Evolutionary conservation across 1,140 invertebrate genomes (phyloP).

Genomic region (Neuroterus valhalla): DNA sequence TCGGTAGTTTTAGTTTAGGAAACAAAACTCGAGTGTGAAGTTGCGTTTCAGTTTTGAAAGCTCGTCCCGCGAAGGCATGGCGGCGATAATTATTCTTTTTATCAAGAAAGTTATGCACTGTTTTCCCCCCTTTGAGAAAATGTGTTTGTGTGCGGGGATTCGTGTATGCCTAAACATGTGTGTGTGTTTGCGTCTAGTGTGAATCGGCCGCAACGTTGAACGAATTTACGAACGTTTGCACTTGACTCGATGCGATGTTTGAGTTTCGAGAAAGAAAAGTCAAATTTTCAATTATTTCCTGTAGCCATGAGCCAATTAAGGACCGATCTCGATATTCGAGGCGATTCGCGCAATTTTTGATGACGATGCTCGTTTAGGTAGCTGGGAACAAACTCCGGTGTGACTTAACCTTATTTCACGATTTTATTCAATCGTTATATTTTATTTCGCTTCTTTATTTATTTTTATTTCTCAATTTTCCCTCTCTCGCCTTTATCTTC

Average conservation of each 20-base stretch:
- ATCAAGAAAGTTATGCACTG: constrained; percentile 30
- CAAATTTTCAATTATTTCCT: neutral
- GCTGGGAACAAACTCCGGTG: neutral
- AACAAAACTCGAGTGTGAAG: neutral
- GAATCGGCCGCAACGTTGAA: constrained; percentile 25
- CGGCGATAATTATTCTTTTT: constrained; percentile 27
- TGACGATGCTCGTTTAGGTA: neutral
- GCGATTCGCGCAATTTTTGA: neutral
- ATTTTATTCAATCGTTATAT: neutral
- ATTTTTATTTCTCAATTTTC: too few species aligned
- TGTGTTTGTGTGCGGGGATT: neutral
- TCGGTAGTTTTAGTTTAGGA: neutral
- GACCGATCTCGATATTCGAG: neutral
- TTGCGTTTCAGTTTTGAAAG: constrained; percentile 19
- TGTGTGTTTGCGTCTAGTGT: constrained; percentile 3
- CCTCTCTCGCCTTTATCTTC: too few species aligned
- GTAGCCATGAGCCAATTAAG: neutral
- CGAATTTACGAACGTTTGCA: constrained; percentile 19
- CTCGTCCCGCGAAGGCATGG: constrained; percentile 29
- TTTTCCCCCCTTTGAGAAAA: constrained; percentile 13
- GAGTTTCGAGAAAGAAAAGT: neutral
- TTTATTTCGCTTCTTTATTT: neutral
- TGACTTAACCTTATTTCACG: neutral
- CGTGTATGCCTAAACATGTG: neutral
- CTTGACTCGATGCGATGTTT: neutral